Evolutionary conservation across 2,113 vertebrate genomes (phyloP).

Genomic region (Trinectes maculatus): DNA sequence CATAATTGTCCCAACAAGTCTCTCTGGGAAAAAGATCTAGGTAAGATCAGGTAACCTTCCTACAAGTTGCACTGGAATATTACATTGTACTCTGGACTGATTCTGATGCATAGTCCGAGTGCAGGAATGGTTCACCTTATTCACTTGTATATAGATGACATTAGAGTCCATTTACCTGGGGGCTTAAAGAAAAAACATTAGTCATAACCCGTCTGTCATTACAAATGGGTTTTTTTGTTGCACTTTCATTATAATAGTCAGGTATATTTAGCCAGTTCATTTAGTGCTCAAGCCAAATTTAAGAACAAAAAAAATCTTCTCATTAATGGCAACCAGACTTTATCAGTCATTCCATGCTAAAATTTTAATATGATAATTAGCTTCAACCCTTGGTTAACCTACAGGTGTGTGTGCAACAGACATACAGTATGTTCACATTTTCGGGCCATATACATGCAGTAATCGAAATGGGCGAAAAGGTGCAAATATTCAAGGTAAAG

Average conservation of each 20-base stretch:
- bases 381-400: constrained; percentile 8
- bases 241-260: constrained; percentile 38
- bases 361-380: constrained; percentile 33
- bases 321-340: constrained; percentile 8
- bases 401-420: not conserved
- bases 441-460: not conserved
- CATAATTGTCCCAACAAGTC: constrained; percentile 24
- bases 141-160: constrained; percentile 38
- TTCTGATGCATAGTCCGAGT: constrained; percentile 22
- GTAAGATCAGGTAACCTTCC: constrained; percentile 17
- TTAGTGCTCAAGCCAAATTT: constrained; percentile 41
- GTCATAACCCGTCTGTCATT: constrained; percentile 41
- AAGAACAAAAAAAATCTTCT: constrained; percentile 15
- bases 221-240: constrained; percentile 44
- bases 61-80: constrained; percentile 5
- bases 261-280: constrained; percentile 40
- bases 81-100: not conserved
- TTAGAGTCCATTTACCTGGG: constrained; percentile 45
- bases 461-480: not conserved
- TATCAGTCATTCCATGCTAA: constrained; percentile 22
- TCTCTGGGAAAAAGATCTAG: constrained; percentile 28
- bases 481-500: not conserved
- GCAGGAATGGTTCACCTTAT: constrained; percentile 4
- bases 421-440: not conserved
- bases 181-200: constrained; percentile 39